Evolutionary conservation across 2,113 vertebrate genomes (phyloP).

Genomic region (Natator depressus): DNA sequence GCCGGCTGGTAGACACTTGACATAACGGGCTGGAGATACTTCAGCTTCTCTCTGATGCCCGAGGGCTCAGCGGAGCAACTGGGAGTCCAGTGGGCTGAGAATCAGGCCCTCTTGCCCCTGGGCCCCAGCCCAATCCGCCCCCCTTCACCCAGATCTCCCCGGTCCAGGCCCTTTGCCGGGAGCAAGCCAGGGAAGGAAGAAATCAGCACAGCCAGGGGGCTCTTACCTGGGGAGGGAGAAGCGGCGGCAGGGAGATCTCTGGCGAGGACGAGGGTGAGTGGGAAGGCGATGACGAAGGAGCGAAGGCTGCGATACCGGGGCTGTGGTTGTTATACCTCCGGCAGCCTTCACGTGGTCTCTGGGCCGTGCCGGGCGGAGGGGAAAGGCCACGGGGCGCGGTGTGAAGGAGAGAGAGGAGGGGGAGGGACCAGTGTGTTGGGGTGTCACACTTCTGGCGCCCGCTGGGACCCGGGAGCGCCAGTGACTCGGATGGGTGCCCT

Average conservation of each 20-base stretch:
- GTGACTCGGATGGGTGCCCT: background rate
- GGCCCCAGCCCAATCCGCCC: no score
- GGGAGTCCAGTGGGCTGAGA: background rate
- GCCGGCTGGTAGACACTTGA: no score
- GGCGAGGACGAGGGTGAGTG: background rate
- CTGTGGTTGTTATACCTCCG: background rate
- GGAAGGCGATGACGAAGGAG: background rate
- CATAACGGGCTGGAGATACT: no score
- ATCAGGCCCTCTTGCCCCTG: no score
- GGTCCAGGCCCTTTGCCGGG: no score
- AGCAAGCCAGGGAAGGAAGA: background rate
- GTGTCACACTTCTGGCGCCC: background rate
- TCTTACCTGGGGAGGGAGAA: background rate
- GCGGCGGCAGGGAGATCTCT: background rate
- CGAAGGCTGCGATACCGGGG: background rate
- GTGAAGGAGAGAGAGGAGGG: background rate
- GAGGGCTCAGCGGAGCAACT: no score
- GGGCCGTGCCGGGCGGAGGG: background rate
- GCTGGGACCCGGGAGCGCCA: background rate
- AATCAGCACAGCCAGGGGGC: background rate
- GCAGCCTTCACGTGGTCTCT: background rate
- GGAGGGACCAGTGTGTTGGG: background rate
- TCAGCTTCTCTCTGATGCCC: no score
- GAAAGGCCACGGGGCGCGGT: background rate
- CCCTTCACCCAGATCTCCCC: background rate